Percentiles rank a stretch among this genome's conserved stretches.
phyloP scores from a whole-genome alignment of 2,888 invertebrate species.

The Dromius quadrimaculatus region DNA sequence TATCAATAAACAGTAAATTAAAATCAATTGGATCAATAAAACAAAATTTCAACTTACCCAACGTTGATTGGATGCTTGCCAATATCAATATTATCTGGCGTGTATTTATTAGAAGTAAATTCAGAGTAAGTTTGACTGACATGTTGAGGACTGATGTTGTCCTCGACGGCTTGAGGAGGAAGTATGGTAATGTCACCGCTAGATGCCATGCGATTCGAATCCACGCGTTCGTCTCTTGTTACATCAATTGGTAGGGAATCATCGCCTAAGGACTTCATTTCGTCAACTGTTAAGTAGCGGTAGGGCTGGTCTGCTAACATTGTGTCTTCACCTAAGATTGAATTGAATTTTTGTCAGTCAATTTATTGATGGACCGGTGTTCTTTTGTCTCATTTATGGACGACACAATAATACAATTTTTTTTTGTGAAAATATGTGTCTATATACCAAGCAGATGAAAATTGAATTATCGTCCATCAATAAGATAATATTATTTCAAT shows the following conservation, averaged over 20 bases:
- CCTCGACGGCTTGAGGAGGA: slow-evolving; percentile 72
- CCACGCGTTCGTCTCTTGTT: slow-evolving; percentile 88
- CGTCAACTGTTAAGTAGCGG: slow-evolving; percentile 92
- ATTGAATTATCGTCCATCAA: slow-evolving; percentile 2
- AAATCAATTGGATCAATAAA: neutral
- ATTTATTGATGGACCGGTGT: neutral
- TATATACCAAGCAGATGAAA: neutral
- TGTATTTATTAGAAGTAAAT: slow-evolving; percentile 69
- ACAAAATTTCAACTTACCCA: slow-evolving; percentile 68
- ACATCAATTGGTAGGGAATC: slow-evolving; percentile 94
- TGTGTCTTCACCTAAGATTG: slow-evolving; percentile 84
- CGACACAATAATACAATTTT: neutral
- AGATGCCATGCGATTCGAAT: slow-evolving; percentile 73
- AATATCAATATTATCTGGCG: slow-evolving; percentile 71
- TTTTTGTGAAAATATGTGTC: neutral
- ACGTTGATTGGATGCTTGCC: slow-evolving; percentile 73
- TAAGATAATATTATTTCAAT: slow-evolving; percentile 10
- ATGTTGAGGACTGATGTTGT: slow-evolving; percentile 75
- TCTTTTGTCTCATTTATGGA: slow-evolving; percentile 7
- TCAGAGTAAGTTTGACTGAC: slow-evolving; percentile 68
- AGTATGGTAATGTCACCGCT: slow-evolving; percentile 67
- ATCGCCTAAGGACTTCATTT: slow-evolving; percentile 95
- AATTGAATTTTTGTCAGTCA: neutral
- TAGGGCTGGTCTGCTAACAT: slow-evolving; percentile 92
- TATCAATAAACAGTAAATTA: slow-evolving; percentile 36